Evolutionary conservation across 2,113 vertebrate species (phyloP), one percentile per base, ranked within the genome.

Genomic region (Cavia aperea): DNA sequence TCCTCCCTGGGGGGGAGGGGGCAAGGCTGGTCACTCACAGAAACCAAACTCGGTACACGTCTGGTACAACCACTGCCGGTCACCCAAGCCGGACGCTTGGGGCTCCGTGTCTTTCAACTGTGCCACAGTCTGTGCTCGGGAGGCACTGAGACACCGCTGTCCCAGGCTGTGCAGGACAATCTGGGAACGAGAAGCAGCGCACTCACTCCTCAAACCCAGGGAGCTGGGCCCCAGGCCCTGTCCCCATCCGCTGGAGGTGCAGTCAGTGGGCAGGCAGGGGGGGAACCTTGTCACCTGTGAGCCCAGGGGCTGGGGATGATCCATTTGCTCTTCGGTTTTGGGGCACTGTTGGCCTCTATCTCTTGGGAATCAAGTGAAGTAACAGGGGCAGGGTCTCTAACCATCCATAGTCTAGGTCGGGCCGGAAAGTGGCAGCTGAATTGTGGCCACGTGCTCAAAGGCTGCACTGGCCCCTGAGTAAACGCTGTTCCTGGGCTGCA

Each of bases 21-120:
- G 31, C 43, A 58, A 62, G n/a, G 51, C 2, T 1, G 19, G 65
- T 77, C 56, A 97, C 97, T 97, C 96, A 99, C 98, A 99, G 97
- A 98, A 98, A 96, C 98, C 98, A 15, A 99, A 99, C 94, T 98
- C 98, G 0, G 98, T 98, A 96, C 98, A 99, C 8, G 98, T 98
- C 97, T 99, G 98, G 95, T 98, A 98, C 89, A 96, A 94, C 98
- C 98, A 99, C 96, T 98, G 98, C 89, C 98, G 97, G 79, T 94
- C 95, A 21, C 96, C 91, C 24, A 96, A 85, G 0, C 96, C 92
- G 0, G 89, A 73, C 1, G 26, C 68, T 4, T 43, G 90, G 19
- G 97, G 26, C 5, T 93, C 91, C 0, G 97, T 98, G 89, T 97
- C 92, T 88, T 94, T 97, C 94, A 99, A 96, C 3, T 97, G 96